Conservation (phyloP, 2,113 vertebrate species). For the Centropus unirufus region DNA sequence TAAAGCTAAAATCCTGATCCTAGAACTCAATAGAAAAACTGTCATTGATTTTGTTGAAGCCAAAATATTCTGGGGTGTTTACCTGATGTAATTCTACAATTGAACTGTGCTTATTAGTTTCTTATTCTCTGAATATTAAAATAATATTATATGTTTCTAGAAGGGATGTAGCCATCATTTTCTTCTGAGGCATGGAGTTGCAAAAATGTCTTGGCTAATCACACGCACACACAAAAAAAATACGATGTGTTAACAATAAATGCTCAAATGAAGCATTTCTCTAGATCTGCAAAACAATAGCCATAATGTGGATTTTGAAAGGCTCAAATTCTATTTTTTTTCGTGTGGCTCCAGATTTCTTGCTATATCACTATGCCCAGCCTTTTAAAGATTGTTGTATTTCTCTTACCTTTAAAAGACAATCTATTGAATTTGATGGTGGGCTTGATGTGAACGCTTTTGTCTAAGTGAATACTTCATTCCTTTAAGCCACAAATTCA, state of each 20-base stretch:
- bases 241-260: constrained; percentile 14
- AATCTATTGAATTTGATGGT: neutral
- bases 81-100: neutral
- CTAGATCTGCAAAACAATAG: neutral
- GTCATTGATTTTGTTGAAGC: neutral
- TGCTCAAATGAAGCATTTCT: neutral
- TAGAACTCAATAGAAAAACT: neutral
- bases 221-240: neutral
- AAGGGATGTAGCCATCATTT: neutral
- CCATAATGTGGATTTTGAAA: neutral
- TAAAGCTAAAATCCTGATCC: neutral
- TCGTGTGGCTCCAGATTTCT: neutral
- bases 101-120: neutral
- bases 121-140: neutral
- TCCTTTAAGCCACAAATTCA: neutral
- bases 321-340: neutral
- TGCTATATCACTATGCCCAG: neutral
- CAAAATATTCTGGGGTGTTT: neutral
- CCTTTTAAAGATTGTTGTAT: neutral
- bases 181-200: neutral
- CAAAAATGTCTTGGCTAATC: constrained; percentile 10
- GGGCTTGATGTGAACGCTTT: neutral
- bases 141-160: neutral
- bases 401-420: neutral
- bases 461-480: neutral